Percentiles rank a stretch among this genome's conserved stretches.
Evolutionary conservation across 2,113 vertebrate species (phyloP).

Genomic region (Burhinus bistriatus): DNA sequence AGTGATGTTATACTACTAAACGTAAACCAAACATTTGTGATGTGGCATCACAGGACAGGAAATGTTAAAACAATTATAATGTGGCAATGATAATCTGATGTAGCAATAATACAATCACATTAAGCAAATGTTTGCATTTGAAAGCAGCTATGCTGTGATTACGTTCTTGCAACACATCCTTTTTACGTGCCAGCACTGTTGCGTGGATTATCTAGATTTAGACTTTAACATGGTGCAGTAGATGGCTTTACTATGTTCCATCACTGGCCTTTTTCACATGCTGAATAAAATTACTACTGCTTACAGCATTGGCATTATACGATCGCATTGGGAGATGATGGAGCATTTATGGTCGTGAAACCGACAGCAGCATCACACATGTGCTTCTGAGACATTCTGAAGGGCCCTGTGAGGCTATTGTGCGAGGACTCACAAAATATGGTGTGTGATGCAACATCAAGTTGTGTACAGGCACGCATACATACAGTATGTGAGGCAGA

Average conservation of each 20-base stretch:
- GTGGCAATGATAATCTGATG: background rate
- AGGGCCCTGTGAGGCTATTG: accelerated
- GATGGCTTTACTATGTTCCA: background rate
- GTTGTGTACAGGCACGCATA: accelerated
- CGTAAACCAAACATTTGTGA: background rate
- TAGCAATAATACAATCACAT: background rate
- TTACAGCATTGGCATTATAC: accelerated
- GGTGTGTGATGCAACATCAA: accelerated
- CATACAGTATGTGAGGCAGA: accelerated
- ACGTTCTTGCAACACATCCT: background rate
- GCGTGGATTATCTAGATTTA: background rate
- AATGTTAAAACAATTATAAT: background rate
- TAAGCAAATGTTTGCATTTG: background rate
- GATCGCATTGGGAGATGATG: accelerated
- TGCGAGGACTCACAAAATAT: accelerated
- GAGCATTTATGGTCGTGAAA: accelerated
- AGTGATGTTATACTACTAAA: background rate
- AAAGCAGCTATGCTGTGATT: background rate
- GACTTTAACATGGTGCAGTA: background rate
- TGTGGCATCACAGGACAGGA: background rate
- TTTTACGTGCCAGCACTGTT: background rate
- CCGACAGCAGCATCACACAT: accelerated
- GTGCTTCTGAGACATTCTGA: accelerated
- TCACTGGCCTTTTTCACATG: accelerated
- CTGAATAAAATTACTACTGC: accelerated